These are phyloP conservation scores for Osmoderma eremita DNA, from an alignment of 2,888 invertebrate genomes.

Conservation along the genomic window DNA sequence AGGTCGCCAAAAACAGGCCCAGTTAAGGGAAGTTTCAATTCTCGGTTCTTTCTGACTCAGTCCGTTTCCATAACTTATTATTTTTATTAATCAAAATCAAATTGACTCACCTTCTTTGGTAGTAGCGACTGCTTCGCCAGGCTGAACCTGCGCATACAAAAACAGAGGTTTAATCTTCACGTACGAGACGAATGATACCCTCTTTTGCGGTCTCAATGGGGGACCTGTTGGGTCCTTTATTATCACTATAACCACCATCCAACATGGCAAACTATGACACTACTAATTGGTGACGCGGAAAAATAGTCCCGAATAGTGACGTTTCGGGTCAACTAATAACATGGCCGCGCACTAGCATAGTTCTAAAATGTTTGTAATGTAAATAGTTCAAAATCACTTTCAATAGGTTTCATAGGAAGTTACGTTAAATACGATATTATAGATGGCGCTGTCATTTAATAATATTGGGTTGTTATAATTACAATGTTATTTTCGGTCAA, in stretches of 20 bases:
- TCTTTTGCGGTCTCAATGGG: slow-evolving; percentile 53
- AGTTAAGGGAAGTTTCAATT: no score
- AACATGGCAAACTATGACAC: slow-evolving; percentile 55
- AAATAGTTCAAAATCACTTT: no score
- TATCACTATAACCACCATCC: slow-evolving; percentile 77
- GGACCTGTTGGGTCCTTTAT: slow-evolving; percentile 70
- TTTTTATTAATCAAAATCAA: no score
- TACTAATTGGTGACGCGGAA: background rate
- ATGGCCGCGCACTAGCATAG: background rate
- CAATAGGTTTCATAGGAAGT: no score
- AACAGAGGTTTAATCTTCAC: slow-evolving; percentile 60
- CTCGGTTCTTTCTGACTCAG: no score
- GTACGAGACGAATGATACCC: slow-evolving; percentile 60
- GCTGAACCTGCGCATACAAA: slow-evolving; percentile 66
- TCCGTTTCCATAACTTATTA: no score
- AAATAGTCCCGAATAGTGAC: background rate
- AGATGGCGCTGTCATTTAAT: no score
- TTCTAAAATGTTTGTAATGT: no score
- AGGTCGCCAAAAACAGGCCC: no score
- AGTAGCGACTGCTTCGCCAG: slow-evolving; percentile 82
- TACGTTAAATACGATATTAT: no score
- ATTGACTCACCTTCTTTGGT: slow-evolving; percentile 83
- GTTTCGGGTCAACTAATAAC: background rate
- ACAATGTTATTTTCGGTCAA: no score
- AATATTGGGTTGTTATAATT: no score